Evolutionary conservation across 2,113 vertebrate species (phyloP).

Genomic region (Callaeas wilsoni): DNA sequence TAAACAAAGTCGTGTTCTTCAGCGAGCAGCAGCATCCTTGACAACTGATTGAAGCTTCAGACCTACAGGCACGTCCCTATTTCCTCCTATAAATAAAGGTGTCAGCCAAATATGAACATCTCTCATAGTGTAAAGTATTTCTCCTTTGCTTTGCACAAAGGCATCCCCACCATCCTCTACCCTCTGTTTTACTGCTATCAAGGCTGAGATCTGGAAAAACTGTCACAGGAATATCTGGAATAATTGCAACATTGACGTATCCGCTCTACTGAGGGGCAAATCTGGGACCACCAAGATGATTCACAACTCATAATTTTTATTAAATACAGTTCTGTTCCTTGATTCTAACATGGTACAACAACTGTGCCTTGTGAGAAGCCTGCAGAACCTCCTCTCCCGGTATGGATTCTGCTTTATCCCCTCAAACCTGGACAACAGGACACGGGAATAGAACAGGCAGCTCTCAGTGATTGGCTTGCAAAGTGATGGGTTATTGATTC

Average conservation of each 20-base stretch:
- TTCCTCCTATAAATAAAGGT: neutral
- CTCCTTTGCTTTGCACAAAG: neutral
- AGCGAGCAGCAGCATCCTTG: neutral
- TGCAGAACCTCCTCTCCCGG: neutral
- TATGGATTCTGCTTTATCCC: neutral
- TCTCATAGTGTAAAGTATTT: neutral
- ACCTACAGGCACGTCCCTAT: neutral
- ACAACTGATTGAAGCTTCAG: neutral
- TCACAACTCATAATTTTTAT: neutral
- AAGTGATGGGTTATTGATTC: neutral
- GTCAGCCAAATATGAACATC: neutral
- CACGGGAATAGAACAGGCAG: neutral
- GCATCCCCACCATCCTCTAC: neutral
- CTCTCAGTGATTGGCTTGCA: neutral
- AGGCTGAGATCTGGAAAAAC: neutral
- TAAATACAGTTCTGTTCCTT: neutral
- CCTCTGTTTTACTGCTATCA: neutral
- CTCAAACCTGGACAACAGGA: neutral
- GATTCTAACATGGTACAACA: neutral
- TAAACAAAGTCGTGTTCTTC: neutral
- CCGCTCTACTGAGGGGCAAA: neutral
- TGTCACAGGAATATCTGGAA: neutral
- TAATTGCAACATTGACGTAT: neutral
- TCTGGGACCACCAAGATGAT: neutral
- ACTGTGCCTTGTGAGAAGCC: fast-evolving